These are phyloP conservation scores for Lutjanus argentimaculatus DNA, from an alignment of 2,797 vertebrate genomes.

Conservation along the genomic window DNA sequence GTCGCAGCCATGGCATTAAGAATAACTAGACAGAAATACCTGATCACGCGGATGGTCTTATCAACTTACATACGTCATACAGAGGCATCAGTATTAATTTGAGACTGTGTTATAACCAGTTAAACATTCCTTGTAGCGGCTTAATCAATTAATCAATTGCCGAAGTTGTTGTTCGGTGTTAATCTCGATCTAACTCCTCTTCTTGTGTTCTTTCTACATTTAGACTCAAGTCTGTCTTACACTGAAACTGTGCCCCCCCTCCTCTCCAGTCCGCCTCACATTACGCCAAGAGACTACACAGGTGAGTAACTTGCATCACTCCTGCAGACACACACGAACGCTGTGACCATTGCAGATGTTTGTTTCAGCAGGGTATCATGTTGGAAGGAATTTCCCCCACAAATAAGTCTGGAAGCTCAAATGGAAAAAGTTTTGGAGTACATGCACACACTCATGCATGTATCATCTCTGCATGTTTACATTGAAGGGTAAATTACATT, in stretches of 20 bases:
- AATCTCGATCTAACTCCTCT: conserved; percentile 22
- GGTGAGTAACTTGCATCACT: conserved; percentile 81
- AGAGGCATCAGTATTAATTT: too few relatives aligned
- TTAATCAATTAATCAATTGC: background rate
- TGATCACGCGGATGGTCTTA: too few relatives aligned
- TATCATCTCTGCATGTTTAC: conserved; percentile 48
- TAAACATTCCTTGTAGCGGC: too few relatives aligned
- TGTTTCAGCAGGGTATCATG: background rate
- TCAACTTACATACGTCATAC: too few relatives aligned
- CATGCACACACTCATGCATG: background rate
- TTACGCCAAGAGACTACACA: conserved; percentile 91
- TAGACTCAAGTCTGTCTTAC: conserved; percentile 95
- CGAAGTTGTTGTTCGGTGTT: background rate
- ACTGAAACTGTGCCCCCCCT: conserved; percentile 92
- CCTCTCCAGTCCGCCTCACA: conserved; percentile 82
- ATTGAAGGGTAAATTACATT: conserved; percentile 58
- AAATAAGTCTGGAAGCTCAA: conserved; percentile 23
- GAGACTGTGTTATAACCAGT: too few relatives aligned
- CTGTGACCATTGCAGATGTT: background rate
- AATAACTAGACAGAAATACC: too few relatives aligned
- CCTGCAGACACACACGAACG: background rate
- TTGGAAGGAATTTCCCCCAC: background rate
- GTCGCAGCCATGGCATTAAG: too few relatives aligned
- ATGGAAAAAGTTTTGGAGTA: conserved; percentile 26
- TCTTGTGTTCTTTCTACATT: conserved; percentile 68